Conservation (phyloP, 2,797 vertebrate genomes). For the Phrynocephalus forsythii region DNA sequence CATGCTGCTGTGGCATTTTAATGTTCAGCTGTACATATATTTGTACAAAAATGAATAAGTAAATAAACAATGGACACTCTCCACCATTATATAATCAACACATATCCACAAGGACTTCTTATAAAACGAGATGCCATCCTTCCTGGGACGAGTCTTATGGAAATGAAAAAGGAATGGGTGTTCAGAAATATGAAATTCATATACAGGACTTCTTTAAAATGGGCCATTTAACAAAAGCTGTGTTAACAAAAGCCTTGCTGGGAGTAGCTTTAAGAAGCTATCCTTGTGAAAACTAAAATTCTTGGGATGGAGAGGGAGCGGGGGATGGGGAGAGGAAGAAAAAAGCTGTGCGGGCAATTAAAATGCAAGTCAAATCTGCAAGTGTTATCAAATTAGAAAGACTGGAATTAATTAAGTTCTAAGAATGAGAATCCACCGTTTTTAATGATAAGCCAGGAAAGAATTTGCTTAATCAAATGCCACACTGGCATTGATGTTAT, state of each 20-base stretch:
- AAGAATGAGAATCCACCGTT: constrained; percentile 40
- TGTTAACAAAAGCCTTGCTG: constrained; percentile 10
- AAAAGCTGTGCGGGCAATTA: constrained; percentile 34
- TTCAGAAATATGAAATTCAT: not conserved
- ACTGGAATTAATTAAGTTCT: constrained; percentile 56
- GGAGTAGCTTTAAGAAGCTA: not conserved
- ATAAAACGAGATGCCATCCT: constrained; percentile 27
- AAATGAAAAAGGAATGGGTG: not conserved
- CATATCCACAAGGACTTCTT: not conserved
- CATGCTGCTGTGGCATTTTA: not conserved
- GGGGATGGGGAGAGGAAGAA: not conserved
- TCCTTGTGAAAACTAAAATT: not conserved
- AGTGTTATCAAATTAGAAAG: constrained; percentile 60
- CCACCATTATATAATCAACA: not conserved
- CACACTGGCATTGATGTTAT: constrained; percentile 52
- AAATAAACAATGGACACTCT: not conserved
- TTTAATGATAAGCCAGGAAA: constrained; percentile 54
- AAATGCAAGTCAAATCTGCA: constrained; percentile 52
- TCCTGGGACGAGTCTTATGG: not conserved
- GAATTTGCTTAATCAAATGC: constrained; percentile 59
- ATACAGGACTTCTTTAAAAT: not conserved
- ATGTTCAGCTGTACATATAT: not conserved
- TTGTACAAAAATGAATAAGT: not conserved
- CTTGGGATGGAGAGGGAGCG: not conserved
- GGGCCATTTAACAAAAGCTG: constrained; percentile 7